Percentiles rank a stretch among this genome's conserved stretches.
phyloP scores from a whole-genome alignment of 2,113 vertebrate genomes.

The Zapornia atra region DNA sequence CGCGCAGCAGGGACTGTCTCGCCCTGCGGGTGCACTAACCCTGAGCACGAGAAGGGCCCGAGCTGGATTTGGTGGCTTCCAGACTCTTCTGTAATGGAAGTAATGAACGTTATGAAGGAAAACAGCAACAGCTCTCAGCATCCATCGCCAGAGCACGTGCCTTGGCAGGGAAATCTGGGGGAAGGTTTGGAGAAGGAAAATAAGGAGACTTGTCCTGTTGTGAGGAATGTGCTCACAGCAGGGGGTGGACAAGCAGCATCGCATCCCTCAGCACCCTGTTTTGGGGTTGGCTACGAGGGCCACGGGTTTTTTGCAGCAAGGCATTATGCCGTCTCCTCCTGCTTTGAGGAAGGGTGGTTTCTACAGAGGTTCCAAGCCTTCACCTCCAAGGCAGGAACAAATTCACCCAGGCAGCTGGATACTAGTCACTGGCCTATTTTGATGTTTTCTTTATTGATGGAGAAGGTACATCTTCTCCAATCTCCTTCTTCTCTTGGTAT shows the following conservation, averaged over 20 bases:
- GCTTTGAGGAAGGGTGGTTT: background rate
- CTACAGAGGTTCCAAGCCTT: background rate
- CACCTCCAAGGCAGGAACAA: background rate
- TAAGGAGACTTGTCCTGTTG: background rate
- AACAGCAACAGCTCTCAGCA: background rate
- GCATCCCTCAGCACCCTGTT: background rate
- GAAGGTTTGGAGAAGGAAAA: background rate
- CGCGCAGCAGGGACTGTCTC: background rate
- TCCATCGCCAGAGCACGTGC: fast-evolving
- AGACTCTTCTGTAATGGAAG: slow-evolving; percentile 36
- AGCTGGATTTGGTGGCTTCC: background rate
- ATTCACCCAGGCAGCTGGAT: background rate
- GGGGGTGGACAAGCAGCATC: background rate
- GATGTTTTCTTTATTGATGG: background rate
- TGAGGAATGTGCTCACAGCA: background rate
- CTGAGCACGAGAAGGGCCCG: background rate
- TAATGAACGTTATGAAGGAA: background rate
- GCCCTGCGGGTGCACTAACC: background rate
- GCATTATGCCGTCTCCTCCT: background rate
- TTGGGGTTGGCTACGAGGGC: background rate
- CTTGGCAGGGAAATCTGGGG: background rate
- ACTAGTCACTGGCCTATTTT: background rate
- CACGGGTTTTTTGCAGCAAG: background rate
- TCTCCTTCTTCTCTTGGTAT: background rate
- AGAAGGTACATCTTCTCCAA: background rate